phyloP scores from a whole-genome alignment of 2,797 vertebrate genomes.

The Tenualosa thibaudeaui region DNA sequence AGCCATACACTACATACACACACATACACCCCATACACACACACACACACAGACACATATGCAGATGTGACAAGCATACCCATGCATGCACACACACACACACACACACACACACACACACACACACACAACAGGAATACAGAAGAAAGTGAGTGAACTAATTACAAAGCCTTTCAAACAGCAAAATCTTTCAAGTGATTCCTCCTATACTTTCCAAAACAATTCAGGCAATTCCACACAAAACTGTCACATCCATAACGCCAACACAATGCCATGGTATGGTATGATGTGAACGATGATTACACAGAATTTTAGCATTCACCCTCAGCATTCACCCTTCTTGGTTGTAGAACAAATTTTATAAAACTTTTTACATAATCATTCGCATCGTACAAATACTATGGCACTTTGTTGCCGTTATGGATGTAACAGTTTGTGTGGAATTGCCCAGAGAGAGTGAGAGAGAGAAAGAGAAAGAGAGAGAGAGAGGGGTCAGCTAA shows the following conservation, averaged over 20 bases:
- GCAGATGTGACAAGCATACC: background rate
- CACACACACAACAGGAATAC: background rate
- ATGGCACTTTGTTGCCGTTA: no score
- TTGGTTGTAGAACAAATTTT: no score
- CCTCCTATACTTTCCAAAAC: background rate
- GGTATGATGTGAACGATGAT: no score
- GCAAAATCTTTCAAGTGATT: background rate
- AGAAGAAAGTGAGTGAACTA: background rate
- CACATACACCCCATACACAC: background rate
- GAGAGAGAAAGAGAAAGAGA: background rate
- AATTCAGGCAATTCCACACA: no score
- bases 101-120: background rate
- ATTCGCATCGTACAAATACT: no score
- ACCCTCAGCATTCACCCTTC: no score
- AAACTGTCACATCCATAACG: no score
- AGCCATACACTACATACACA: background rate
- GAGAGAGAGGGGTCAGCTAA: constrained; percentile 27
- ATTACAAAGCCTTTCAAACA: background rate
- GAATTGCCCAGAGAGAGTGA: no score
- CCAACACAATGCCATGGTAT: no score
- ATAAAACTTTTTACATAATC: no score
- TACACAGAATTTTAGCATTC: no score
- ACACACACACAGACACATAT: background rate
- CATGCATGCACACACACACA: background rate
- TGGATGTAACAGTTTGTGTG: no score